These are phyloP conservation scores for Eueides isabella DNA, from an alignment of 1,140 invertebrate genomes.

Conservation along the genomic window DNA sequence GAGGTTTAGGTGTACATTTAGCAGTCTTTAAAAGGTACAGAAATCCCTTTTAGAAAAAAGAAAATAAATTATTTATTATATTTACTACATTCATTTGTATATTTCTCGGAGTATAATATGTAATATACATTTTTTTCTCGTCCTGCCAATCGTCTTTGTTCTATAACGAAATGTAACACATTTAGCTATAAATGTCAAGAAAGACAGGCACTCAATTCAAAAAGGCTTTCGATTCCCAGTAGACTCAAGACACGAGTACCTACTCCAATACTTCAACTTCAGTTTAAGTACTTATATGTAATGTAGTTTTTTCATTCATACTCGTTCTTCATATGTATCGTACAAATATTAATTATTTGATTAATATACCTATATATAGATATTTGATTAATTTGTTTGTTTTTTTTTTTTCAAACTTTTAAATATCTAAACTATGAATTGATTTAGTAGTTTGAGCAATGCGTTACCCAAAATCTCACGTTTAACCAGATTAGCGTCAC, in stretches of 20 bases:
- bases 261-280: background rate
- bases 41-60: too few species aligned
- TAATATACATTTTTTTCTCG: background rate
- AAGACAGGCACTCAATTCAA: background rate
- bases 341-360: too few species aligned
- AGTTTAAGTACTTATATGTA: background rate
- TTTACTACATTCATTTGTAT: background rate
- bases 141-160: background rate
- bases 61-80: background rate
- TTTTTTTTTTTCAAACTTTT: too few species aligned
- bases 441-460: too few species aligned
- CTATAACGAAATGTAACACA: background rate
- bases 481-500: too few species aligned
- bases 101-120: background rate
- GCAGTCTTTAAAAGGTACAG: too few species aligned
- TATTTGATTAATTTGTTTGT: too few species aligned
- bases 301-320: background rate
- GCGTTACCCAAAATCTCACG: too few species aligned
- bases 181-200: conserved; percentile 10
- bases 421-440: too few species aligned
- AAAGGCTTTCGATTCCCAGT: background rate
- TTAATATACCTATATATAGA: too few species aligned
- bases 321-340: too few species aligned
- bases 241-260: background rate
- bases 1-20: too few species aligned